Evolutionary conservation across 2,113 vertebrate species (phyloP).

Genomic region (Labeo rohita): DNA sequence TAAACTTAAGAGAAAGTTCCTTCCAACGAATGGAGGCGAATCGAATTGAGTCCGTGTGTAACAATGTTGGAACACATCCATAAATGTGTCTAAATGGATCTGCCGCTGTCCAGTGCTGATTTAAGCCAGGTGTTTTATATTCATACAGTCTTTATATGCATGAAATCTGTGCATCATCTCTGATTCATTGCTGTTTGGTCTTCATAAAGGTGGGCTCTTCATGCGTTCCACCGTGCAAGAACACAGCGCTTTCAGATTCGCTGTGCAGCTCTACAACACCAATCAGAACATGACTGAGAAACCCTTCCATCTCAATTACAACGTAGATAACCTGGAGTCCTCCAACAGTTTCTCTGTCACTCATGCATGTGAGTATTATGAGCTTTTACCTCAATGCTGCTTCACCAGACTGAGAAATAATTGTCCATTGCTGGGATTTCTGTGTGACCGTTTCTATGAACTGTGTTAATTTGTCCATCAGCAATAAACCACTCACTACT

Average conservation of each 20-base stretch:
- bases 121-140: neutral
- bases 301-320: slow-evolving; percentile 98
- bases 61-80: neutral
- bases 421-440: neutral
- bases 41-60: neutral
- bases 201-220: slow-evolving; percentile 91
- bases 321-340: slow-evolving; percentile 98
- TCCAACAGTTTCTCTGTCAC: slow-evolving; percentile 99
- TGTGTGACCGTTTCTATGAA: neutral
- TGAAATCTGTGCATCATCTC: slow-evolving; percentile 1
- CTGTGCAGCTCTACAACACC: slow-evolving; percentile 99
- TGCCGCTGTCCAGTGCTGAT: neutral
- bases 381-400: slow-evolving; percentile 43
- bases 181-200: slow-evolving; percentile 21
- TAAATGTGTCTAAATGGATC: neutral
- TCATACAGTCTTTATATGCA: neutral
- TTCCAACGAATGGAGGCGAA: neutral
- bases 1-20: slow-evolving; percentile 42
- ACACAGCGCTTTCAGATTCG: slow-evolving; percentile 98
- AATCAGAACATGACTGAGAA: slow-evolving; percentile 99
- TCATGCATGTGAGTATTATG: slow-evolving; percentile 94
- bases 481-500: neutral
- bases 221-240: slow-evolving; percentile 99
- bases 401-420: neutral
- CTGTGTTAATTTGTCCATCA: neutral